Percentiles rank a stretch among this genome's conserved stretches.
phyloP scores from a whole-genome alignment of 1,140 invertebrate genomes.

The Batillaria attramentaria region DNA sequence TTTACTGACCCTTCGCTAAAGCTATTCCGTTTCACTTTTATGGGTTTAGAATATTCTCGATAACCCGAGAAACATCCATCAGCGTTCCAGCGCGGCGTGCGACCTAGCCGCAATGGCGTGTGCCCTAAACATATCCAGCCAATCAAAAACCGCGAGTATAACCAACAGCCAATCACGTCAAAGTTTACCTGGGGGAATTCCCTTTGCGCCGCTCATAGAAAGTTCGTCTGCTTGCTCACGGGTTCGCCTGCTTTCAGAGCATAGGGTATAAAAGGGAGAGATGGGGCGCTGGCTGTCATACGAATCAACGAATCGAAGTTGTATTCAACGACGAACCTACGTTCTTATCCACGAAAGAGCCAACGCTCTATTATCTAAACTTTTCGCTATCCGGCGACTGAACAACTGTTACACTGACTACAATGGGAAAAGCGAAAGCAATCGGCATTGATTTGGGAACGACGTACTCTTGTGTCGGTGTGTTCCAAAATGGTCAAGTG shows the following conservation, averaged over 20 bases:
- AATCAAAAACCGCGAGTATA: not conserved
- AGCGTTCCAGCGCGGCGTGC: too few relatives aligned
- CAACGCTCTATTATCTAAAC: too few relatives aligned
- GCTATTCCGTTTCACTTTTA: too few relatives aligned
- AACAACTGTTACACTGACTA: not conserved
- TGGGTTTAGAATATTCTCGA: too few relatives aligned
- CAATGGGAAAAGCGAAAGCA: slow-evolving; percentile 39
- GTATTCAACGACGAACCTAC: not conserved
- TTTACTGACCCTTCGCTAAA: too few relatives aligned
- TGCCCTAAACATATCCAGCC: not conserved
- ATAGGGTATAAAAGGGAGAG: not conserved
- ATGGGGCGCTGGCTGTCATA: not conserved
- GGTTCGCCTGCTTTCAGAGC: not conserved
- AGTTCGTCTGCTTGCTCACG: not conserved
- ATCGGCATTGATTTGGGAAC: slow-evolving; percentile 75
- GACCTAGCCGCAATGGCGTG: too few relatives aligned
- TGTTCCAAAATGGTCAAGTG: too few relatives aligned
- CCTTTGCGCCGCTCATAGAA: not conserved
- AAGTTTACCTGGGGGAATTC: not conserved
- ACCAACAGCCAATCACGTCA: not conserved
- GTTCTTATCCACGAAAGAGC: not conserved
- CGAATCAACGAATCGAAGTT: not conserved
- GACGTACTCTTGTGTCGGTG: too few relatives aligned
- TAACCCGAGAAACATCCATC: too few relatives aligned
- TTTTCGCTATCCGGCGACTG: too few relatives aligned